Percentiles rank a stretch among this genome's conserved stretches.
phyloP scores from a whole-genome alignment of 2,113 vertebrate species.

The Phalacrocorax aristotelis region DNA sequence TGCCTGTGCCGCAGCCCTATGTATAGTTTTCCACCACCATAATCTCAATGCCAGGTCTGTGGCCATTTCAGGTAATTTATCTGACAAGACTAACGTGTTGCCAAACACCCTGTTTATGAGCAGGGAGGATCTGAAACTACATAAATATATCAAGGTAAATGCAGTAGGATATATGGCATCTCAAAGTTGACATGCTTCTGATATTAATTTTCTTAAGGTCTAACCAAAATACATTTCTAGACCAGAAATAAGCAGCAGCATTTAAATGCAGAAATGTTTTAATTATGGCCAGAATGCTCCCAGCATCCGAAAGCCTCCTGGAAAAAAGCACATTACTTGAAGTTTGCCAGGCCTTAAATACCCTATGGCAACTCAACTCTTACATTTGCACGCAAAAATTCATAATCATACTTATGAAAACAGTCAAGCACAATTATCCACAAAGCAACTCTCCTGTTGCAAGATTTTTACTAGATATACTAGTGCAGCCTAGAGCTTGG shows the following conservation, averaged over 20 bases:
- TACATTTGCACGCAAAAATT: constrained; percentile 8
- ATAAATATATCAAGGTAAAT: not conserved
- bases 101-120: not conserved
- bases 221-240: not conserved
- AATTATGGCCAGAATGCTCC: not conserved
- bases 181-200: not conserved
- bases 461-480: not conserved
- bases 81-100: not conserved
- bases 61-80: not conserved
- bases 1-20: not conserved
- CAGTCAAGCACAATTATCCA: constrained; percentile 11
- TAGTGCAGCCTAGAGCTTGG: not conserved
- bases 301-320: not conserved
- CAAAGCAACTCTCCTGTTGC: constrained; percentile 3
- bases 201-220: not conserved
- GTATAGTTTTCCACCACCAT: not conserved
- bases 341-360: not conserved
- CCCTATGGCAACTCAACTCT: not conserved
- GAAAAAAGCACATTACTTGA: not conserved
- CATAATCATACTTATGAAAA: constrained; percentile 24
- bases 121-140: not conserved
- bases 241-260: not conserved
- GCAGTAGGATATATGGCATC: not conserved
- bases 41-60: not conserved
- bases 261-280: not conserved